Base-by-base conservation (phyloP, 2,797 vertebrate genomes). In the Thamnophis elegans region DNA sequence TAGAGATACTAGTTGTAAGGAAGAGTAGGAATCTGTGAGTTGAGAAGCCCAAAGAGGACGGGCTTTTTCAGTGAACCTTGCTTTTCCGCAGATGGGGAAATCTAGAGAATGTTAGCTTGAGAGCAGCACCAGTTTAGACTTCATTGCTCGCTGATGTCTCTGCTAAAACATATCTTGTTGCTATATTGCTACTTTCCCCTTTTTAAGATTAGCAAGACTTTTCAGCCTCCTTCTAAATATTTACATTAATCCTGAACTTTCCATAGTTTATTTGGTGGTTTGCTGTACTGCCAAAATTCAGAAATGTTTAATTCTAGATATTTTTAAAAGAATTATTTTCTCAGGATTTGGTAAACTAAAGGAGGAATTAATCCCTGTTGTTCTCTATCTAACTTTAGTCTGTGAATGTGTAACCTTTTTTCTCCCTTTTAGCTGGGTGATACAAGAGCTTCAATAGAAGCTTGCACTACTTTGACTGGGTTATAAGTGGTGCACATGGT, bases 301-400 rank as follows among this genome's bases (percentile, higher is more conserved):
- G 55, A 87, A 62, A 94, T 92, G 65, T 92, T 89, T 94, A 32
- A 55, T 73, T 86, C 87, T 32, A 78, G 11, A 87, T 54, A 58
- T 62, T 91, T 92, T 86, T 54, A 53, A 92, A 89, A 65, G 36
- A 90, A 55, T 56, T 42, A 13, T 88, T 88, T 86, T 87, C 58
- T 90, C 65, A 58, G 16, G 58, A 18, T 28, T 68, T 85, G 58
- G 82, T 56, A 68, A 91, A 62, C 22, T 54, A 87, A 51, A 1
- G 36, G 10, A 59, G 60, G 60, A 60, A 47, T 65, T 32, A 32
- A 32, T 16, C 20, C 5, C 14, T 26, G 47, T 28, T 7, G 0
- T 60, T 26, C 16, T 60, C 26, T 59, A 5, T 9, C 32, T 16
- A 2, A 26, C 51, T 14, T 10, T 26, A 25, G 60, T 28, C 36